Conservation (phyloP, 2,888 invertebrate species). For the Acanthosepion lycidas region DNA sequence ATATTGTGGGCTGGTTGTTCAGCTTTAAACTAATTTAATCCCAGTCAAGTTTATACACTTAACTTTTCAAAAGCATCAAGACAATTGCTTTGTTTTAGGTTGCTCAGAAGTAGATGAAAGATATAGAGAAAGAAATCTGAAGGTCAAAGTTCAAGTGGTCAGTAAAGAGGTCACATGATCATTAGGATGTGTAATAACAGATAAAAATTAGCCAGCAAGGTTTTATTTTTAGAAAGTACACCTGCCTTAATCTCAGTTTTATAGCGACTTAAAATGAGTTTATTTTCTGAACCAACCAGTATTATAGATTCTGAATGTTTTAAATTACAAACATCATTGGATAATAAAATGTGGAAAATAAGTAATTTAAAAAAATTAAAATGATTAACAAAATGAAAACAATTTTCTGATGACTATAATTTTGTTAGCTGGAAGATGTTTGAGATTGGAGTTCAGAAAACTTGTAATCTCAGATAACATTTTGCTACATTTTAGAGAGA, state of each 20-base stretch:
- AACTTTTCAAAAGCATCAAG: not conserved
- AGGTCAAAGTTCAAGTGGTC: not conserved
- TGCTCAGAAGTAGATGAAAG: not conserved
- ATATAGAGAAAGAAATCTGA: not conserved
- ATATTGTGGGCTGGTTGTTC: not conserved
- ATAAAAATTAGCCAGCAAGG: not conserved
- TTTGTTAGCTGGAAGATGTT: no score
- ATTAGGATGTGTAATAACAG: conserved; percentile 22
- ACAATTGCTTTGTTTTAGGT: not conserved
- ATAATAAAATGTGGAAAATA: not conserved
- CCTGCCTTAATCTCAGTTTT: not conserved
- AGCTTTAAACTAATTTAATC: not conserved
- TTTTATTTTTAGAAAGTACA: not conserved
- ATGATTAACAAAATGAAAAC: not conserved
- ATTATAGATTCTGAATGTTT: not conserved
- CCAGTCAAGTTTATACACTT: not conserved
- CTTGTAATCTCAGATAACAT: no score
- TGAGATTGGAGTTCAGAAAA: no score
- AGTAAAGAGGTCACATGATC: not conserved
- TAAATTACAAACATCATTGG: not conserved
- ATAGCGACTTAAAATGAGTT: not conserved
- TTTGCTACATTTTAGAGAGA: no score
- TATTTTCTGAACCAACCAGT: not conserved
- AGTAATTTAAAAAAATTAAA: not conserved
- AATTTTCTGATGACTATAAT: not conserved